Evolutionary conservation across 2,797 vertebrate species (phyloP), one percentile per base, ranked within the genome.

Genomic region (Neomorphus geoffroyi): DNA sequence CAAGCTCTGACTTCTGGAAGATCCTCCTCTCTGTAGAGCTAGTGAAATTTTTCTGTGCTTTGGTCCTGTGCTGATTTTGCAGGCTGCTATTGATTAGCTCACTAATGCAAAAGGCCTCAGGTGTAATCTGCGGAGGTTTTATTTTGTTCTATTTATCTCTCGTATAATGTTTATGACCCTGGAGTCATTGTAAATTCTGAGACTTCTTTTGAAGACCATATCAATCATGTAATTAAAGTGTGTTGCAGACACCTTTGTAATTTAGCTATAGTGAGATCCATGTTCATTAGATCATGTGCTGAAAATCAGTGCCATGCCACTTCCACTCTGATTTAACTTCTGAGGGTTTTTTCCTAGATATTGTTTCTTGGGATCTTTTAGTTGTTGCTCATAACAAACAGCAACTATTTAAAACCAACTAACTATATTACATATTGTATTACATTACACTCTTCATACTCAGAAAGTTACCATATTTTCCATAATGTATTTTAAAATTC

Each of bases 181-280:
- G 50, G 53, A 93, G 79, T 90, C 19, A 91, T 46, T 95, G 57
- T 33, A 72, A 89, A 92, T 92, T 94, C 61, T 58, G 61, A 88
- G 56, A 65, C 39, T 88, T 86, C 50, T 93, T 93, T 83, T 83
- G 89, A 92, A 90, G 57, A 80, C 39, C 23, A 3, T 65, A 87
- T 86, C 61, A 93, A 77, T 93, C 41, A 65, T 3, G 4, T 62
- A 91, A 78, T 93, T 93, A 82, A 82, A 92, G 13, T 69, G 23
- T 51, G 18, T 54, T 72, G 39, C 37, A 88, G 54, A 18, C 10
- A 69, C 23, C n/a, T 83, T n/a, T 45, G 12, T 54, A 80, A 91
- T 78, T 75, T 62, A 77, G 17, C 15, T 71, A 37, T 53, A 69
- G 22, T 78, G 65, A 94, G 60, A 83, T 39, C 13, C 1, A 2